Evolutionary conservation across 2,113 vertebrate genomes (phyloP), one percentile per base, ranked within the genome.

Genomic region (Acrocephalus kingi): DNA sequence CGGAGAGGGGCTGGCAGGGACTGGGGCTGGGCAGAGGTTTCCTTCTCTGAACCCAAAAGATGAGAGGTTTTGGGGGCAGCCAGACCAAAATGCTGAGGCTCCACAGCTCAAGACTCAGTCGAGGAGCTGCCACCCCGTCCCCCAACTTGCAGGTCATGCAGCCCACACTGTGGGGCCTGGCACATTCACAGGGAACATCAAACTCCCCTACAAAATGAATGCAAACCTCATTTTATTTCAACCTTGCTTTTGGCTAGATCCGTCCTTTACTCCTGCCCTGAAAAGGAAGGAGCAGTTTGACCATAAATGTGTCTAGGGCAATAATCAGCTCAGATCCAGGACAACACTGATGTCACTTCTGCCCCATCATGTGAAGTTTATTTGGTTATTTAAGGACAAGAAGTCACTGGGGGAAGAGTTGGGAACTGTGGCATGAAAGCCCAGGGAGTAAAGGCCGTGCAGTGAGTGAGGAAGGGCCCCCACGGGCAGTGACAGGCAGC

Each of bases 1-100:
- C 0, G 0, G 49, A 0, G 13, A 73, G 83, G 63, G 37, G 67
- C 21, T 11, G 15, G 12, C 45, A 0, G 7, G 12, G 31, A 15
- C 17, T 1, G 11, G 69, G 61, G 31, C 3, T 1, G 3, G 76
- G 33, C 7, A 21, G 33, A n/a, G 25, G 41, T 21, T 78, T 55
- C 17, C 30, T 72, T 15, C 49, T 51, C 78, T 3, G 2, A 55
- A 51, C 30, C 11, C 21, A 11, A 31, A 31, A 16, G 30, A 58
- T 10, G 31, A 51, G 56, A 71, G 31, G 27, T 23, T 75, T 45
- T 35, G 19, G 56, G 69, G 20, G 5, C 24, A 61, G 27, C 14
- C 54, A 25, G 48, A 6, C 6, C 43, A 6, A 68, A 79, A 48
- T 3, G 37, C 19, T 49, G 54, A 33, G 24, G 1, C 8, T 58